phyloP scores from a whole-genome alignment of 2,888 invertebrate genomes.

The Heliothis peltigera region DNA sequence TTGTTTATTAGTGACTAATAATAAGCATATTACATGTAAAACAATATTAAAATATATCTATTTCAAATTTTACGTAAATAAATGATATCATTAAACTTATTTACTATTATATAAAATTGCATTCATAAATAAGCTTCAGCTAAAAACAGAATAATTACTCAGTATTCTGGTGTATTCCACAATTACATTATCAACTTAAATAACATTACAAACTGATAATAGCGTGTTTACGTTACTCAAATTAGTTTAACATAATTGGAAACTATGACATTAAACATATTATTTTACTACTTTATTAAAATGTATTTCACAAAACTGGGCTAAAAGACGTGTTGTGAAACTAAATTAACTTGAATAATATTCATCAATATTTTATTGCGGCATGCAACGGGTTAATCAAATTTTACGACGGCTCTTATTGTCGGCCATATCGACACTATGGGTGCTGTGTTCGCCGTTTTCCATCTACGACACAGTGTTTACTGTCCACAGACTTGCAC shows the following conservation, averaged over 20 bases:
- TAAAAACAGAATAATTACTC: slow-evolving; percentile 9
- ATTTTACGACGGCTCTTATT: slow-evolving; percentile 59
- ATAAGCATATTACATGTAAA: too few species aligned
- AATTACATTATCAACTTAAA: slow-evolving; percentile 32
- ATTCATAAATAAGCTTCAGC: background rate
- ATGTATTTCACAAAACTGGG: slow-evolving; percentile 21
- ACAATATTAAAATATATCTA: too few species aligned
- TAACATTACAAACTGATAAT: slow-evolving; percentile 26
- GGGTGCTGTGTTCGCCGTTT: slow-evolving; percentile 38
- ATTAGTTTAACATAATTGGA: slow-evolving; percentile 26
- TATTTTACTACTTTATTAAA: slow-evolving; percentile 32
- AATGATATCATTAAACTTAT: too few species aligned
- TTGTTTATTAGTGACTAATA: too few species aligned
- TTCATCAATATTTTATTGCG: slow-evolving; percentile 54
- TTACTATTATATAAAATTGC: too few species aligned
- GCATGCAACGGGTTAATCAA: slow-evolving; percentile 57
- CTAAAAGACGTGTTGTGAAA: slow-evolving; percentile 44
- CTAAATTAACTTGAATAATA: slow-evolving; percentile 43
- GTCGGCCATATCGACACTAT: slow-evolving; percentile 46
- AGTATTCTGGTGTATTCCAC: slow-evolving; percentile 7
- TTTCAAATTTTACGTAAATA: too few species aligned
- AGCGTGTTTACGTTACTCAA: slow-evolving; percentile 40
- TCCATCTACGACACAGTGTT: slow-evolving; percentile 50
- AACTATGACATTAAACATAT: slow-evolving; percentile 8
- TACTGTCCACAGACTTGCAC: slow-evolving; percentile 32